A percentile compares a stretch with the other conserved stretches of the same genome.
phyloP scores from a whole-genome alignment of 2,888 invertebrate species.

The Ptilodon capucinus region DNA sequence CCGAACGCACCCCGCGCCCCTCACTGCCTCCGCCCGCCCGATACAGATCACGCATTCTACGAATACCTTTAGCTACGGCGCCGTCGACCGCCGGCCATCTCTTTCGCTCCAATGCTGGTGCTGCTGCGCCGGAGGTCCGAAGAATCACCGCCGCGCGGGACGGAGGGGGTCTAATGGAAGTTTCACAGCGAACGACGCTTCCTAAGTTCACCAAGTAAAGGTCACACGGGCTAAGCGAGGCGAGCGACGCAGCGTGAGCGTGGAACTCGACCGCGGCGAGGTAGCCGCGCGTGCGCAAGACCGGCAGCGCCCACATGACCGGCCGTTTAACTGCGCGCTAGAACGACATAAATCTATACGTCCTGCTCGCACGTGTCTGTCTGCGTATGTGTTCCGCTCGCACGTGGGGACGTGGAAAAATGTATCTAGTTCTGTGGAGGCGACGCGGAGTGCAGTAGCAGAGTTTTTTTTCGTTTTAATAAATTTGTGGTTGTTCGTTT shows the following conservation, averaged over 20 bases:
- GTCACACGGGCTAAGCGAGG: constrained; percentile 78
- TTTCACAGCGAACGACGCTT: constrained; percentile 79
- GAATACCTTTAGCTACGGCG: constrained; percentile 78
- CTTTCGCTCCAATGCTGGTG: constrained; percentile 68
- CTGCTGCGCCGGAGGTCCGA: constrained; percentile 61
- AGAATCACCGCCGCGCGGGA: constrained; percentile 60
- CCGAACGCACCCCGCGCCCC: constrained; percentile 77
- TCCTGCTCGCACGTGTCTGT: constrained; percentile 54
- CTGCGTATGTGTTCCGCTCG: constrained; percentile 44
- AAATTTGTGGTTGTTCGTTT: constrained; percentile 81
- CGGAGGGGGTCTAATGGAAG: constrained; percentile 76
- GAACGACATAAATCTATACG: constrained; percentile 43
- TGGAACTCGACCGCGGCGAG: constrained; percentile 73
- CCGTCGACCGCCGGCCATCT: constrained; percentile 70
- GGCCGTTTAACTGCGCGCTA: constrained; percentile 69
- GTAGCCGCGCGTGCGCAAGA: constrained; percentile 80
- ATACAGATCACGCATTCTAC: constrained; percentile 83
- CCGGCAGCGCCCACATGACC: constrained; percentile 81
- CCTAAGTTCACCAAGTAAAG: constrained; percentile 82
- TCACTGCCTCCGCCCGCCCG: constrained; percentile 68
- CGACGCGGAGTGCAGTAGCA: constrained; percentile 81
- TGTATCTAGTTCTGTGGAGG: constrained; percentile 81
- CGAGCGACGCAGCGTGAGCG: constrained; percentile 75
- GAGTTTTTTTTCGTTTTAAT: constrained; percentile 78
- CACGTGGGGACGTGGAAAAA: constrained; percentile 75